Percentiles rank a stretch among this genome's conserved stretches.
Conservation (phyloP, 2,888 invertebrate species). For the Cheilosia impressa region DNA sequence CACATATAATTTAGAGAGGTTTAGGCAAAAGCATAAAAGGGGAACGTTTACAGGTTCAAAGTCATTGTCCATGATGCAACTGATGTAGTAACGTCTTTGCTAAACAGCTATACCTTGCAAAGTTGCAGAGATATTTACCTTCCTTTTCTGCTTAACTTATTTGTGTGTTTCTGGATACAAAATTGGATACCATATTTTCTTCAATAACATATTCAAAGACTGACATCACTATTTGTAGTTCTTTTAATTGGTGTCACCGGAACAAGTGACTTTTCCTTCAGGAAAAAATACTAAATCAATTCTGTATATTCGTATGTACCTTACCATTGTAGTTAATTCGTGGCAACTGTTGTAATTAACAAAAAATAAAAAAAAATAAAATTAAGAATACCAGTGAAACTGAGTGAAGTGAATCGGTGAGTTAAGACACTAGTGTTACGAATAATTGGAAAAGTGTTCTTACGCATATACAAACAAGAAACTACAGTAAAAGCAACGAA, state of each 20-base stretch:
- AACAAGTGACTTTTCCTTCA: background rate
- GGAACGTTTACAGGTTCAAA: slow-evolving; percentile 83
- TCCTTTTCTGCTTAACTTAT: slow-evolving; percentile 55
- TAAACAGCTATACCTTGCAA: slow-evolving; percentile 38
- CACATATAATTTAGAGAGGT: slow-evolving; percentile 78
- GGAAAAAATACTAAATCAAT: background rate
- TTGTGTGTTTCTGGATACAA: slow-evolving; percentile 26
- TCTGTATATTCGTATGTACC: background rate
- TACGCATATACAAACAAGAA: slow-evolving; percentile 25
- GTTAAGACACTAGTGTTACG: slow-evolving; percentile 25
- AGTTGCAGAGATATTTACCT: slow-evolving; percentile 42
- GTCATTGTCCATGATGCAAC: slow-evolving; percentile 85
- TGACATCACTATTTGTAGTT: background rate
- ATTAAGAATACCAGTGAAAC: background rate
- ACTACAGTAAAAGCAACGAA: background rate
- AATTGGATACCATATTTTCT: slow-evolving; percentile 29
- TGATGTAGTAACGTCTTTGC: slow-evolving; percentile 83
- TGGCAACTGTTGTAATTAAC: background rate
- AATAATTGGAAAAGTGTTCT: slow-evolving; percentile 21
- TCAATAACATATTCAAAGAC: background rate
- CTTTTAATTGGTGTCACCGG: background rate
- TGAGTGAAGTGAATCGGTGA: slow-evolving; percentile 18
- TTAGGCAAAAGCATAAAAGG: slow-evolving; percentile 84
- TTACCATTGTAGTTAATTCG: background rate
- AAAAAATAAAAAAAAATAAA: slow-evolving; percentile 18